Evolutionary conservation across 2,797 vertebrate genomes (phyloP).

Genomic region (Ceyx erithaca): DNA sequence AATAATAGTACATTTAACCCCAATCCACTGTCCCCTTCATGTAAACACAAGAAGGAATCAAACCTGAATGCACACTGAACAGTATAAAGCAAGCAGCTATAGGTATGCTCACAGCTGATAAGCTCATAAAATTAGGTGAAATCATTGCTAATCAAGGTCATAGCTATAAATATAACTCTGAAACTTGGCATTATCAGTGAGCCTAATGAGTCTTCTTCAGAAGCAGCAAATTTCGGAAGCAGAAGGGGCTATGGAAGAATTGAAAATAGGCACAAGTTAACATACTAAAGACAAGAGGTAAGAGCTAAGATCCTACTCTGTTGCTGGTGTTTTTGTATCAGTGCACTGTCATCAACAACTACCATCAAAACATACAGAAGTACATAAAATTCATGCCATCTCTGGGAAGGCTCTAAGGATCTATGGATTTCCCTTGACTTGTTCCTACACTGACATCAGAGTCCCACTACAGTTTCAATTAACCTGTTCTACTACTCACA

Average conservation of each 20-base stretch:
- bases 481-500: slow-evolving; percentile 77
- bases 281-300: not conserved
- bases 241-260: not conserved
- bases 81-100: not conserved
- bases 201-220: not conserved
- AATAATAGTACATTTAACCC: not conserved
- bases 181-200: slow-evolving; percentile 15
- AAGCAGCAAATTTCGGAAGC: not conserved
- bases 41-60: not conserved
- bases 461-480: not conserved
- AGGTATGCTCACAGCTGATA: not conserved
- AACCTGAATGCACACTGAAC: not conserved
- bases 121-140: slow-evolving; percentile 14
- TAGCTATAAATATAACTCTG: slow-evolving; percentile 16
- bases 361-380: not conserved
- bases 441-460: not conserved
- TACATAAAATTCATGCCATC: not conserved
- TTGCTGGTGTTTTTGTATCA: not conserved
- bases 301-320: not conserved
- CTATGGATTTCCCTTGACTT: not conserved
- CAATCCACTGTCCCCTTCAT: not conserved
- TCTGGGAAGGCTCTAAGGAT: not conserved
- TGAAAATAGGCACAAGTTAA: not conserved
- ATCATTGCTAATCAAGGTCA: slow-evolving; percentile 29
- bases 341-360: not conserved